Evolutionary conservation across 1,140 invertebrate species (phyloP).

Genomic region (Stegodyphus mimosarum): DNA sequence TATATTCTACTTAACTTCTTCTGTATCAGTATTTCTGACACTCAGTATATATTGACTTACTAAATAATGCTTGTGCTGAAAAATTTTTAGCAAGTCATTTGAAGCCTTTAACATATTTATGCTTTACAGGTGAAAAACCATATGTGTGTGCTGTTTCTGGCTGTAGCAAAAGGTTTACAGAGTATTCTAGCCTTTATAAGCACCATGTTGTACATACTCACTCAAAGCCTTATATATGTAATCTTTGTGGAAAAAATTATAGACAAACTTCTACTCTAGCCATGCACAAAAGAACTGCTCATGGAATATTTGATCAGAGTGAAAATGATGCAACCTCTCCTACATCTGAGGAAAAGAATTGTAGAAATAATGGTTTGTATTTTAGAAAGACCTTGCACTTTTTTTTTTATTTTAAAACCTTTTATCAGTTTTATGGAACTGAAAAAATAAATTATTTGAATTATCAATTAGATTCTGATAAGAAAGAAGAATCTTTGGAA

Average conservation of each 20-base stretch:
- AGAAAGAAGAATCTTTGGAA: neutral
- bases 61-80: too few relatives aligned
- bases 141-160: constrained; percentile 71
- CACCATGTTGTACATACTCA: constrained; percentile 78
- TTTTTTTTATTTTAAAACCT: neutral
- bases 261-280: constrained; percentile 75
- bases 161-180: constrained; percentile 78
- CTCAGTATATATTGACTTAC: too few relatives aligned
- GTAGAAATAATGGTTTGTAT: neutral
- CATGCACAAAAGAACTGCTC: constrained; percentile 73
- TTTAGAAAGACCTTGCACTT: too few relatives aligned
- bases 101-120: neutral
- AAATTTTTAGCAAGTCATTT: neutral
- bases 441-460: neutral
- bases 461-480: neutral
- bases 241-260: constrained; percentile 74
- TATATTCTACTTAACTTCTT: too few relatives aligned
- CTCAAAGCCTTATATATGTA: constrained; percentile 74
- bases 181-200: constrained; percentile 81
- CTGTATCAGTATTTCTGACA: too few relatives aligned
- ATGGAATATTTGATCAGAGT: constrained; percentile 60
- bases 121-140: constrained; percentile 68
- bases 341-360: neutral
- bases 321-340: constrained; percentile 1
- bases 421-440: too few relatives aligned